A percentile compares a stretch with the other conserved stretches of the same genome.
phyloP scores from a whole-genome alignment of 2,797 vertebrate genomes.

The Mallotus villosus region DNA sequence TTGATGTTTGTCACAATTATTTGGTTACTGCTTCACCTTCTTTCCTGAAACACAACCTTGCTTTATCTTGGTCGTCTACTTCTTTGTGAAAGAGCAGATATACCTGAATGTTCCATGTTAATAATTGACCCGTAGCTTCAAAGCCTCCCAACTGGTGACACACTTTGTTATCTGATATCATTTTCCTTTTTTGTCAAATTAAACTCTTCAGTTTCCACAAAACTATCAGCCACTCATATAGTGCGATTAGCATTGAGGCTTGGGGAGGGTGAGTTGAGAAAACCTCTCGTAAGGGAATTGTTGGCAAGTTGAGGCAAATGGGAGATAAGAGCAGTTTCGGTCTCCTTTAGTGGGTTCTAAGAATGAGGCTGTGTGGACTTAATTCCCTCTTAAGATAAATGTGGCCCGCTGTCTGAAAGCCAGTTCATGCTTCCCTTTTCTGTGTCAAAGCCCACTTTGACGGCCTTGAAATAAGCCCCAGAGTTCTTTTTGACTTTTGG shows the following conservation, averaged over 20 bases:
- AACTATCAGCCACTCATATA: constrained; percentile 64
- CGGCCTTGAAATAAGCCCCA: constrained; percentile 64
- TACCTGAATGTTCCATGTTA: constrained; percentile 70
- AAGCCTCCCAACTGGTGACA: constrained; percentile 59
- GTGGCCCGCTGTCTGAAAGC: constrained; percentile 57
- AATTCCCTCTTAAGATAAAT: constrained; percentile 70
- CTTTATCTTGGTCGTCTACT: constrained; percentile 66
- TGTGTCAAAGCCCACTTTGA: constrained; percentile 62
- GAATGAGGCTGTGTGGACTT: constrained; percentile 66
- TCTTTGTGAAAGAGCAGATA: constrained; percentile 41
- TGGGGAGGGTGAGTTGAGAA: constrained; percentile 46
- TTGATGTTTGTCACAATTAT: constrained; percentile 59
- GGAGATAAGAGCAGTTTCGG: constrained; percentile 64
- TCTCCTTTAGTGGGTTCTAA: constrained; percentile 66
- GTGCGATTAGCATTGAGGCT: constrained; percentile 58
- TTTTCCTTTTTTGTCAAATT: constrained; percentile 62
- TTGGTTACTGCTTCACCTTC: constrained; percentile 48
- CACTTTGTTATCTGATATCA: constrained; percentile 63
- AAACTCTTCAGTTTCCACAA: constrained; percentile 68
- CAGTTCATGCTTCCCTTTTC: constrained; percentile 57
- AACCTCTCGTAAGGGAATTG: constrained; percentile 67
- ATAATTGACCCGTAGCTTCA: constrained; percentile 67
- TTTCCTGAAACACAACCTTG: constrained; percentile 61
- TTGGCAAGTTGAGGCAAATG: constrained; percentile 65
- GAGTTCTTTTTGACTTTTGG: constrained; percentile 69